Evolutionary conservation across 2,888 invertebrate species (phyloP).

Genomic region (Euproctis similis): DNA sequence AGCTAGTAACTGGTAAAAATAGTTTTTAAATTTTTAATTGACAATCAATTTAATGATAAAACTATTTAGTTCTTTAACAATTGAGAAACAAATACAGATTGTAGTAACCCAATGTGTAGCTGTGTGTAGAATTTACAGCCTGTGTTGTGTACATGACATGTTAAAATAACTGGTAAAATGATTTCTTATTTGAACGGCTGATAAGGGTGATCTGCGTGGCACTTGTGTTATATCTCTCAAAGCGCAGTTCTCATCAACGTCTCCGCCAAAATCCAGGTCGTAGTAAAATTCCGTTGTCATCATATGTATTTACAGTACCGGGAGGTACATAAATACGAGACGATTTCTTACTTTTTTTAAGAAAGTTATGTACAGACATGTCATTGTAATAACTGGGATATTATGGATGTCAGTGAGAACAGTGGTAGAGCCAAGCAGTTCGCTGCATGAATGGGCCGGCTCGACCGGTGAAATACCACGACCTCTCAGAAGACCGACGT

Average conservation of each 20-base stretch:
- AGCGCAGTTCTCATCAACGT: constrained; percentile 1
- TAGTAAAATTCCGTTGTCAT: constrained; percentile 7
- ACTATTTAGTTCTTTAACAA: no score
- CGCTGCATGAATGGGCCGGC: no score
- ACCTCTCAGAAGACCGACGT: no score
- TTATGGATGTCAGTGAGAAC: no score
- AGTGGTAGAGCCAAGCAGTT: no score
- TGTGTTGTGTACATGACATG: background rate
- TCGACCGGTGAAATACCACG: no score
- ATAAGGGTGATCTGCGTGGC: constrained; percentile 13
- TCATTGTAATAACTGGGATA: constrained; percentile 21
- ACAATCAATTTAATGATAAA: no score
- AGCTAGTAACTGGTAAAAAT: no score
- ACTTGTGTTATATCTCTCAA: constrained; percentile 1
- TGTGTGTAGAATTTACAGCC: no score
- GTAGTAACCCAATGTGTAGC: no score
- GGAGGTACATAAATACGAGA: constrained; percentile 11
- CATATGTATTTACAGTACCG: constrained; percentile 17
- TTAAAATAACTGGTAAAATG: constrained; percentile 10
- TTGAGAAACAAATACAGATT: no score
- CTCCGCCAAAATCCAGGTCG: constrained; percentile 10
- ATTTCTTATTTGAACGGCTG: constrained; percentile 10
- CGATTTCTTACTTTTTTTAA: constrained; percentile 6
- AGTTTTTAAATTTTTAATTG: background rate
- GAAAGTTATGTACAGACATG: constrained; percentile 25